These are phyloP conservation scores for Caenorhabditis briggsae DNA, from an alignment of 1,140 invertebrate genomes.

Conservation along the genomic window DNA sequence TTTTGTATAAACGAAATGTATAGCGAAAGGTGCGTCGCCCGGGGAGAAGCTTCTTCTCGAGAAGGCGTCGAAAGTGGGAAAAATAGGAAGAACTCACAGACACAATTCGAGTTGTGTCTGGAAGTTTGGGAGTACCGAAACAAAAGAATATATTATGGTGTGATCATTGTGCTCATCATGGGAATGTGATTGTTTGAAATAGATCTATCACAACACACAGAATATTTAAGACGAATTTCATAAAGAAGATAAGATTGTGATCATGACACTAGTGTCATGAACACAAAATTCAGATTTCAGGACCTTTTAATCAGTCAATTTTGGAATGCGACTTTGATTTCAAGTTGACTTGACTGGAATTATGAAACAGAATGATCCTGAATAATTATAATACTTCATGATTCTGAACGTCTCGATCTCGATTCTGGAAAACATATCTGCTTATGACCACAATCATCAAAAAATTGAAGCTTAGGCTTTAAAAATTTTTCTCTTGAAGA, in stretches of 20 bases:
- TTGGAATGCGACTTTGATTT: too few species aligned
- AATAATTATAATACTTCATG: neutral
- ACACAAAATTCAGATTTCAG: too few species aligned
- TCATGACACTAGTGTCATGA: too few species aligned
- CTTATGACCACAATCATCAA: too few species aligned
- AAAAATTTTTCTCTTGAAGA: too few species aligned
- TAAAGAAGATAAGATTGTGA: too few species aligned
- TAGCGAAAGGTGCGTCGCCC: slow-evolving; percentile 42
- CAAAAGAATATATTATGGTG: neutral
- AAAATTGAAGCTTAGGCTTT: too few species aligned
- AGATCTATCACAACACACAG: neutral
- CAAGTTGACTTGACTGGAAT: too few species aligned
- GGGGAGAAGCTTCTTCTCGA: neutral
- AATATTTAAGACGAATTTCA: too few species aligned
- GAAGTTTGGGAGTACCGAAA: neutral
- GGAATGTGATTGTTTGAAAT: neutral
- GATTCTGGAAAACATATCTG: too few species aligned
- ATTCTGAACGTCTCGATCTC: neutral
- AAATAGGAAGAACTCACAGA: slow-evolving; percentile 2
- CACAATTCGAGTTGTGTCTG: neutral
- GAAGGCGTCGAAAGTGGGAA: neutral
- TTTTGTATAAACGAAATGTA: slow-evolving; percentile 14
- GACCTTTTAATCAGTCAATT: too few species aligned
- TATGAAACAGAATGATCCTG: too few species aligned
- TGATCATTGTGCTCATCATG: neutral